Conservation (phyloP, 2,888 invertebrate genomes). For the Kuschelorhynchus macadamiae region DNA sequence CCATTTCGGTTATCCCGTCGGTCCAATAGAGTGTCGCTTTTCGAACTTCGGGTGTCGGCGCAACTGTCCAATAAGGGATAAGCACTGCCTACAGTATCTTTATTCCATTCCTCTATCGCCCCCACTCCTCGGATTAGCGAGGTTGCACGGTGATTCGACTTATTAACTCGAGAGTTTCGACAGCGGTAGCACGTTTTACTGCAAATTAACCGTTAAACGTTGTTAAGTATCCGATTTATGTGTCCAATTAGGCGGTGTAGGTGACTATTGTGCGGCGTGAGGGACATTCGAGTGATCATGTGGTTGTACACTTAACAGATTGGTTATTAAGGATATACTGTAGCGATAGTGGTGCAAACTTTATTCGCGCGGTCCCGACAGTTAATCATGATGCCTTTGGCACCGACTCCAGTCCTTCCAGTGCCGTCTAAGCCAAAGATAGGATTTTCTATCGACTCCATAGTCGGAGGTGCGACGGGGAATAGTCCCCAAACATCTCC, state of each 20-base stretch:
- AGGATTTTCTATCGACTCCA: constrained; percentile 95
- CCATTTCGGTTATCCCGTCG: constrained; percentile 57
- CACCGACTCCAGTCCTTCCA: constrained; percentile 93
- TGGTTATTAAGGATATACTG: background rate
- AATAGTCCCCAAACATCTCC: constrained; percentile 68
- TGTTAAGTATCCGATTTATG: constrained; percentile 20
- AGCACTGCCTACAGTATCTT: constrained; percentile 62
- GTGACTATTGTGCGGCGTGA: constrained; percentile 16
- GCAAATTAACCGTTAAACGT: constrained; percentile 22
- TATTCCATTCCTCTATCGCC: constrained; percentile 27
- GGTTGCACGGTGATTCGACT: constrained; percentile 46
- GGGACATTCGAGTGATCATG: constrained; percentile 22
- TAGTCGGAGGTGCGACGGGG: constrained; percentile 79
- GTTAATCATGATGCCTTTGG: constrained; percentile 89
- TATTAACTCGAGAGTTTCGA: constrained; percentile 67
- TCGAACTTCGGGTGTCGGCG: constrained; percentile 33
- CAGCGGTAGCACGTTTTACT: constrained; percentile 62
- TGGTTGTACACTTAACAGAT: constrained; percentile 26
- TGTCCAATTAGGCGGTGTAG: constrained; percentile 13
- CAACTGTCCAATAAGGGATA: constrained; percentile 64
- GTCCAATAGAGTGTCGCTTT: constrained; percentile 22
- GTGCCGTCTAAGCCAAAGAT: constrained; percentile 94
- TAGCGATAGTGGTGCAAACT: background rate
- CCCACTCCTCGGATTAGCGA: constrained; percentile 34
- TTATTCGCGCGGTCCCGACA: constrained; percentile 13